phyloP scores from a whole-genome alignment of 2,113 vertebrate species.

The Semicossyphus pulcher region DNA sequence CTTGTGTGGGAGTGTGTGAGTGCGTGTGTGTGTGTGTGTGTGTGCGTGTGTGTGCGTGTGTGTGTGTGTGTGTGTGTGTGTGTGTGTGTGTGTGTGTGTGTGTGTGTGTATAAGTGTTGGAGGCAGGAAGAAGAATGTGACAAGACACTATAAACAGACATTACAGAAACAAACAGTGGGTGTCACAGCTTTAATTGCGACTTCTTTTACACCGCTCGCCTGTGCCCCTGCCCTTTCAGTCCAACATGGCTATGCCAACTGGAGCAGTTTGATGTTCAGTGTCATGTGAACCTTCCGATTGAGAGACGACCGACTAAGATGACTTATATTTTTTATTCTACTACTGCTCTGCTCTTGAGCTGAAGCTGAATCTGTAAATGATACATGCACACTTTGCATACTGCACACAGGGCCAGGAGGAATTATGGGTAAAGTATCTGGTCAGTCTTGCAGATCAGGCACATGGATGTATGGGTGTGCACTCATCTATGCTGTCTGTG shows the following conservation, averaged over 20 bases:
- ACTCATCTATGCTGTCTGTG: conserved; percentile 24
- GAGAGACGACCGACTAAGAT: no score
- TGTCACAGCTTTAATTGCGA: neutral
- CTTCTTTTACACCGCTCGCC: neutral
- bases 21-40: neutral
- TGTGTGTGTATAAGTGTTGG: neutral
- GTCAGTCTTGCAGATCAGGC: neutral
- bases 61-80: neutral
- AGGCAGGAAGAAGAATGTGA: no score
- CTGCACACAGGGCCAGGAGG: neutral
- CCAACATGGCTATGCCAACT: neutral
- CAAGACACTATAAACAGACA: conserved; percentile 2
- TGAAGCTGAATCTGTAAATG: conserved; percentile 5
- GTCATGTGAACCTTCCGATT: no score
- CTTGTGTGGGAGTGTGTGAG: neutral
- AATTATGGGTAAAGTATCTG: conserved; percentile 25
- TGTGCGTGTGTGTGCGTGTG: neutral
- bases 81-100: neutral
- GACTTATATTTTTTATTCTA: neutral
- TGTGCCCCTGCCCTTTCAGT: neutral
- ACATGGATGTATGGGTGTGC: conserved; percentile 18
- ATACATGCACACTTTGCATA: neutral
- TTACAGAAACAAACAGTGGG: neutral
- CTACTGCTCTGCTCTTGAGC: neutral
- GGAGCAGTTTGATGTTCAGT: no score